Base-by-base conservation (phyloP, 1,140 invertebrate species). In the Stratiolaelaps scimitus region DNA sequence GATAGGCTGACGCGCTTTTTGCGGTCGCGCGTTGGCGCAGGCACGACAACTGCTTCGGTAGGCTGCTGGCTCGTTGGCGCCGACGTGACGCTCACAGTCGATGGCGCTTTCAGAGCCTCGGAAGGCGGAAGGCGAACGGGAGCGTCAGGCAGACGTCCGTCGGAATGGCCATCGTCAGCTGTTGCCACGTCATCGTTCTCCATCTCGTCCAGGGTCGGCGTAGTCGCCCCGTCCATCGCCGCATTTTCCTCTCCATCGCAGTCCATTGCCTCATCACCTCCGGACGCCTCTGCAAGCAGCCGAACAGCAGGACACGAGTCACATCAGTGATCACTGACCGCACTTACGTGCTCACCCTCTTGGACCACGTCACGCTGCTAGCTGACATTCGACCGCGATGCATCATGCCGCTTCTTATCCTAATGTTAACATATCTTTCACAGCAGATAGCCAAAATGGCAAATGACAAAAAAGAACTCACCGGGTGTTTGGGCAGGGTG, bases 231-330 rank as follows among this genome's bases (percentile, higher is more conserved):
- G 17, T 60, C 53, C 15, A 60, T 15, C 13, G 53, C 53, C 53
- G 10, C 53, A 23, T 26, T 28, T 48, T 48, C 53, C 15, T 60
- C 53, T 26, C 34, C 53, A 60, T 60, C 53, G 20, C 34, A 26
- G 53, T 60, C 53, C 53, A 26, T 60, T 34, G 20, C 17, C 34
- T 60, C 53, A 15, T 60, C 34, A 26, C 53, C 53, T 60, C 53
- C 53, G 23, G 53, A 60, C 53, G 34, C 53, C 34, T 60, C 53
- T 60, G 53, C 2, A 60, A n/a, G n/a, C n/a, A n/a, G n/a, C n/a
- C n/a, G n/a, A n/a, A n/a, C n/a, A n/a, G n/a, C n/a, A n/a, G n/a
- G n/a, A n/a, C n/a, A n/a, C n/a, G n/a, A n/a, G n/a, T n/a, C n/a
- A n/a, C n/a, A n/a, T n/a, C n/a, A n/a, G n/a, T n/a, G n/a, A n/a